Conservation (phyloP, 2,797 vertebrate genomes). For the Novumbra hubbsi region DNA sequence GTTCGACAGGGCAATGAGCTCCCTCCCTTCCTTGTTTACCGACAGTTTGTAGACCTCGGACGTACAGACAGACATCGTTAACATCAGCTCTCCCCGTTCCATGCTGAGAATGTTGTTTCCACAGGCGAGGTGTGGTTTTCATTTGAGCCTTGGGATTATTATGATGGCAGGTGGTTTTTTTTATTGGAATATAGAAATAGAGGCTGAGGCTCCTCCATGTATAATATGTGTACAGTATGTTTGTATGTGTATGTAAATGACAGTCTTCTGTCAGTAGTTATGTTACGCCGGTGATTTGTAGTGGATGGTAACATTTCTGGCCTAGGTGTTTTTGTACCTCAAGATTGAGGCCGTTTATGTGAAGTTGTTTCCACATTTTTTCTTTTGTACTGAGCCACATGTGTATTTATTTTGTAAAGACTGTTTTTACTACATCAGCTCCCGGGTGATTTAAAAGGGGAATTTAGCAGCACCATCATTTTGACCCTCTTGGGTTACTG, state of each 20-base stretch:
- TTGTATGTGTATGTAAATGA: too few relatives aligned
- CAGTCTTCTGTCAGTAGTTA: too few relatives aligned
- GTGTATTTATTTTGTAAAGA: conserved; percentile 42
- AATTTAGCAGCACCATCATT: conserved; percentile 34
- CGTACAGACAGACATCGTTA: neutral
- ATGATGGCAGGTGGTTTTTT: neutral
- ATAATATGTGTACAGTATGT: too few relatives aligned
- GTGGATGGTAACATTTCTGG: too few relatives aligned
- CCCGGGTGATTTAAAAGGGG: conserved; percentile 7
- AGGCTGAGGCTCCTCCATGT: too few relatives aligned
- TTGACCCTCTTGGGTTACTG: conserved; percentile 21
- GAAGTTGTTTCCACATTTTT: neutral
- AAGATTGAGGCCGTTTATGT: too few relatives aligned
- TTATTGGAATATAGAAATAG: neutral
- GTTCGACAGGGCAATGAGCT: neutral
- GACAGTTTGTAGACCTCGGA: neutral
- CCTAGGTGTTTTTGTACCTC: too few relatives aligned
- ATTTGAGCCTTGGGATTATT: neutral
- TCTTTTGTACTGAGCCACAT: conserved; percentile 7
- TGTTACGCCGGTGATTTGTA: too few relatives aligned
- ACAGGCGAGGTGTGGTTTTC: neutral
- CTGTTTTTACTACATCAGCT: conserved; percentile 15
- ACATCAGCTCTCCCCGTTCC: neutral
- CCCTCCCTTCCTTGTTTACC: conserved; percentile 40
- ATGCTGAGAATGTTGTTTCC: neutral